Evolutionary conservation across 1,140 invertebrate genomes (phyloP), one percentile per base, ranked within the genome.

Genomic region (Pollicipes pollicipes): DNA sequence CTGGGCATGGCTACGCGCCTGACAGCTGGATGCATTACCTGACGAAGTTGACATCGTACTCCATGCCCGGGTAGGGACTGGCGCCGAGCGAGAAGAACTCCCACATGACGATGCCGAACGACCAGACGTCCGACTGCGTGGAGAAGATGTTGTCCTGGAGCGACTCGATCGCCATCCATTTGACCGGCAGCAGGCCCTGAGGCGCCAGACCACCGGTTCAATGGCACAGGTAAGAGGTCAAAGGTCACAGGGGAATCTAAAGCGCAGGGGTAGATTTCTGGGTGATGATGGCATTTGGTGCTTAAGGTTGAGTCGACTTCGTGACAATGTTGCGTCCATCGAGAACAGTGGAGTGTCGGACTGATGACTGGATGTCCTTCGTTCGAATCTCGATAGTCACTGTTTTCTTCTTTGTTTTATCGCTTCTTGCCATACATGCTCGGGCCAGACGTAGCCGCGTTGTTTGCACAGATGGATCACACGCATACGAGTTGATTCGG

Each of bases 21-120:
- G 21, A 64, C 3, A 64, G 6, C 27, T 21, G 24, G 6, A 64
- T 3, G 27, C 63, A 64, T 29, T 4, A 66, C 64, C 58, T 24
- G 17, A 75, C 70, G 37, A 75, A 75, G 32, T 74, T 58, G 29
- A 66, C 64, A 32, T 74, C 68, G 26, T 73, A 72, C 29, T 71
- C 73, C 30, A 75, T 68, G 6, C 73, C 74, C 27, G 75, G 75
- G 68, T 76, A 76, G 6, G 75, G 75, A 4, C 71, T 70, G 58
- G 45, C 71, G 27, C 75, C 75, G 30, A 76, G 75, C 4, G 83
- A 84, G 29, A 83, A 81, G 74, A 86, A 82, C 75, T 86, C 85
- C 83, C 85, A 86, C 4, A 87, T 74, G 6, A 85, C 82, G 24
- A 86, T 79, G 29, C 85, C 85, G 78, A 81, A 86, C 8, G 83